These are phyloP conservation scores for Distichodus sexfasciatus DNA, from an alignment of 2,797 vertebrate species.

Conservation along the genomic window DNA sequence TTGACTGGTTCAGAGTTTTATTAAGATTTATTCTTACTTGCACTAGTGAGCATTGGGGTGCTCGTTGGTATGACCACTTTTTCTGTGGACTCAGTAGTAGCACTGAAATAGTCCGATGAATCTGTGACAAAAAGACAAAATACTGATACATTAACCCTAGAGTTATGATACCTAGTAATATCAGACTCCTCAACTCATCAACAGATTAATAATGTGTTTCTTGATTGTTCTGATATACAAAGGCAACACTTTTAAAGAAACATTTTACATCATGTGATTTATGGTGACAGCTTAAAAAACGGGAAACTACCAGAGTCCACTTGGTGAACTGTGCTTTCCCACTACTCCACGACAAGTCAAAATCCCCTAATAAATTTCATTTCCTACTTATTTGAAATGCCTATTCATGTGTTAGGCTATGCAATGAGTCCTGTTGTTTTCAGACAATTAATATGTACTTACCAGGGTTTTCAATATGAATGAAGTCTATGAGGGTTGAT, in stretches of 20 bases:
- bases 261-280: slow-evolving; percentile 38
- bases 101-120: slow-evolving; percentile 16
- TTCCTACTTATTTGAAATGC: slow-evolving; percentile 39
- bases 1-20: too few relatives aligned
- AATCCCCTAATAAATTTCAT: slow-evolving; percentile 39
- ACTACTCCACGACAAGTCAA: slow-evolving; percentile 41
- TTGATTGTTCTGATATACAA: background rate
- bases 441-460: slow-evolving; percentile 52
- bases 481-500: slow-evolving; percentile 48
- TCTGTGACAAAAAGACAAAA: too few relatives aligned
- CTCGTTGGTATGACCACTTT: slow-evolving; percentile 6
- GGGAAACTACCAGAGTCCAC: slow-evolving; percentile 39
- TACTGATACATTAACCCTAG: too few relatives aligned
- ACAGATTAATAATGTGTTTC: too few relatives aligned
- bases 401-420: slow-evolving; percentile 8
- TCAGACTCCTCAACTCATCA: too few relatives aligned
- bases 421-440: slow-evolving; percentile 5
- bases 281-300: slow-evolving; percentile 33
- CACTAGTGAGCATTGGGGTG: slow-evolving; percentile 22
- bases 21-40: slow-evolving; percentile 52
- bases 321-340: slow-evolving; percentile 45
- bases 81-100: slow-evolving; percentile 15
- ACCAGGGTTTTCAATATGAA: slow-evolving; percentile 57
- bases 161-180: too few relatives aligned
- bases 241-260: slow-evolving; percentile 9